These are phyloP conservation scores for Steatocranus sp. DNA, from an alignment of 2,797 vertebrate species.

Conservation along the genomic window DNA sequence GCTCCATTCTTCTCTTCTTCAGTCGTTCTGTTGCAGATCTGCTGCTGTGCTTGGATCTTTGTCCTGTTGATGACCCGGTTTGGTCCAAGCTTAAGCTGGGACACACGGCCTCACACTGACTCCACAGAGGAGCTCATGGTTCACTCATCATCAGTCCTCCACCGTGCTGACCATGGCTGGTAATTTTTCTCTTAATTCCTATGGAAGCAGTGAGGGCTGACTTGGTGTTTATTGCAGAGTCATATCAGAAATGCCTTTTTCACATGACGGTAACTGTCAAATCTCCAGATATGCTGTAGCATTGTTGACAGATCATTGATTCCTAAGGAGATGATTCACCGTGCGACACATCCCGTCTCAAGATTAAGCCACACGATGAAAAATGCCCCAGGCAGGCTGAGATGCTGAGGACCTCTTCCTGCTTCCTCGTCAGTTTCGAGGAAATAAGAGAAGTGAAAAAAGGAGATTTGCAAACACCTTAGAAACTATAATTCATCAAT, in stretches of 20 bases:
- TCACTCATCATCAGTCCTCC: rapidly evolving
- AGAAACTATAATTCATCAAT: not conserved
- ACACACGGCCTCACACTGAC: not conserved
- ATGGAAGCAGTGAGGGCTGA: not conserved
- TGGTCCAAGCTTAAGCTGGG: rapidly evolving
- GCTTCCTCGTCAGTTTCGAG: not conserved
- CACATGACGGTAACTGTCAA: not conserved
- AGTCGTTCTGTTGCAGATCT: rapidly evolving
- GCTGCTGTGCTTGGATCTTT: not conserved
- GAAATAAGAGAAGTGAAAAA: not conserved
- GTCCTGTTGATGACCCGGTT: rapidly evolving
- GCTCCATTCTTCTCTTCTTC: not conserved
- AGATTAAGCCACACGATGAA: not conserved
- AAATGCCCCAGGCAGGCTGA: not conserved
- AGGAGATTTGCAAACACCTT: not conserved
- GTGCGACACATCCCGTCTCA: not conserved
- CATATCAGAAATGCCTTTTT: not conserved
- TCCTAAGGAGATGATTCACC: not conserved
- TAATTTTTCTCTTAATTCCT: not conserved
- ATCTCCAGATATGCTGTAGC: not conserved
- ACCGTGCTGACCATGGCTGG: not conserved
- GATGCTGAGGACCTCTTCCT: not conserved
- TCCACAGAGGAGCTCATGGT: not conserved
- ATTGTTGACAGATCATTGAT: not conserved
- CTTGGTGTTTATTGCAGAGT: not conserved